Evolutionary conservation across 2,113 vertebrate genomes (phyloP).

Genomic region (Hyperopisus bebe): DNA sequence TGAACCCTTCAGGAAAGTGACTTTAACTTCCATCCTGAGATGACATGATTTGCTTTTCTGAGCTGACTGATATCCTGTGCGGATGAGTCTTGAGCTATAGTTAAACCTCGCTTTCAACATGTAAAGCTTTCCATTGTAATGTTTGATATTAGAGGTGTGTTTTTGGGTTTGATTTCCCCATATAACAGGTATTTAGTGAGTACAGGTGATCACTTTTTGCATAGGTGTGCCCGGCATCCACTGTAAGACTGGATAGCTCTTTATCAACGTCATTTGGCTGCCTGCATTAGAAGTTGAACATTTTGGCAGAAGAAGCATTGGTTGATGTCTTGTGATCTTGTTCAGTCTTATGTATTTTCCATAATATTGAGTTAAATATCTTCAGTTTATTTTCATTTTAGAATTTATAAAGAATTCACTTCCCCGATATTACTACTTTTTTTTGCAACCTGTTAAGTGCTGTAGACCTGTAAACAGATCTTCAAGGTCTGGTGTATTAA

Average conservation of each 20-base stretch:
- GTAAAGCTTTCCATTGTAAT: conserved; percentile 24
- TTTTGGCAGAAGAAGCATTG: conserved; percentile 2
- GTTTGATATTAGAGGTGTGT: conserved; percentile 18
- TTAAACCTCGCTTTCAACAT: conserved; percentile 13
- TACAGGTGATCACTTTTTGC: conserved; percentile 4
- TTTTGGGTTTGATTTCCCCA: conserved; percentile 10
- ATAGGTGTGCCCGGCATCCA: not conserved
- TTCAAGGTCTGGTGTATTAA: conserved; percentile 24
- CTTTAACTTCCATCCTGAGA: not conserved
- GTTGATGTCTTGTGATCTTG: not conserved
- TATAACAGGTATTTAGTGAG: not conserved
- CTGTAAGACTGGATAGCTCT: not conserved
- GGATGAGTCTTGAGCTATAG: conserved; percentile 16
- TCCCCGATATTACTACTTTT: not conserved
- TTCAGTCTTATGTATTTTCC: not conserved
- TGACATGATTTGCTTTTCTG: not conserved
- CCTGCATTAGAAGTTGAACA: not conserved
- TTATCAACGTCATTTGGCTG: not conserved
- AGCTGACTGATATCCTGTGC: not conserved
- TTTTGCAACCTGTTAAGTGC: not conserved
- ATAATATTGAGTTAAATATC: not conserved
- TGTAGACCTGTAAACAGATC: conserved; percentile 17
- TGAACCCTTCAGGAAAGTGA: conserved; percentile 15
- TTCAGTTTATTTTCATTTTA: not conserved
- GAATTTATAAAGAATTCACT: not conserved